Conservation (phyloP, 2,113 vertebrate species). For the Columbina picui region DNA sequence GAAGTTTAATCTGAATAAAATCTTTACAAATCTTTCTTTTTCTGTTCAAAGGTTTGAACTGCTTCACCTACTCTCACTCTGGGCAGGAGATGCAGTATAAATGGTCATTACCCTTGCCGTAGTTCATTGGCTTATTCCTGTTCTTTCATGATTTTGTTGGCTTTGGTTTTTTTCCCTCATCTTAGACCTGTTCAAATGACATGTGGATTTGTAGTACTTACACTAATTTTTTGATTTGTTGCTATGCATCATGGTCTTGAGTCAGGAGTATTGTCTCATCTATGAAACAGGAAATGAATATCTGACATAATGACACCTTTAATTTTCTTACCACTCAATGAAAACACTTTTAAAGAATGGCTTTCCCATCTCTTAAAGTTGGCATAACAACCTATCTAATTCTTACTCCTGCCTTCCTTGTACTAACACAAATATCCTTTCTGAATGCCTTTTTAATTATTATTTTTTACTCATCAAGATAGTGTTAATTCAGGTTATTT, state of each 20-base stretch:
- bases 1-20: background rate
- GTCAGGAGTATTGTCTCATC: background rate
- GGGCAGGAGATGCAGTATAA: background rate
- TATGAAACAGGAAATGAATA: background rate
- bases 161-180: background rate
- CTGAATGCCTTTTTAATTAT: background rate
- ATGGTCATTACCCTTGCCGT: background rate
- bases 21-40: background rate
- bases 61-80: background rate
- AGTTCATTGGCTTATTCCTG: background rate
- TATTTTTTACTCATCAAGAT: background rate
- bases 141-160: background rate
- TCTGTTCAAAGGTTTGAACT: background rate
- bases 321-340: background rate
- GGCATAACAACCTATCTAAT: background rate
- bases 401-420: background rate
- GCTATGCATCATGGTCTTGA: background rate
- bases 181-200: background rate
- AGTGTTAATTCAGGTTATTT: background rate
- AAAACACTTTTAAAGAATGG: background rate
- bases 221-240: background rate
- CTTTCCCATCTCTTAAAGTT: background rate
- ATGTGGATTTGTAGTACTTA: background rate
- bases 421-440: background rate
- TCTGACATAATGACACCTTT: background rate